Base-by-base conservation (phyloP, 1,140 invertebrate genomes). In the Drosophila biarmipes region DNA sequence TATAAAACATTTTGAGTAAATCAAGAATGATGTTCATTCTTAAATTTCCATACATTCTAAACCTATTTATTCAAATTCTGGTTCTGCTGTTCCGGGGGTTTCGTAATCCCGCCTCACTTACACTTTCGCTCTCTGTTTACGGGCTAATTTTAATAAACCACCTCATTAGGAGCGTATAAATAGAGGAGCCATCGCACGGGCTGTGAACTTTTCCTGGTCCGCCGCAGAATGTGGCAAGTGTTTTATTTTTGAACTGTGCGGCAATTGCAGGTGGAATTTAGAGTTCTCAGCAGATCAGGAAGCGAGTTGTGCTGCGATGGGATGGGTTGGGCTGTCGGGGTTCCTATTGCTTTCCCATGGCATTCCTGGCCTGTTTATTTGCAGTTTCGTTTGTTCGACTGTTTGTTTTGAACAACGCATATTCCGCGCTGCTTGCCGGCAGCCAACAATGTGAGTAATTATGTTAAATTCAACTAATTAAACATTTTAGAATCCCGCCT, bases 391-490 rank as follows among this genome's bases (percentile, higher is more conserved):
- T 58, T 15, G 14, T 27, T 64, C 29, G 19, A 73, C 73, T 80
- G 37, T 73, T 75, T 62, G 62, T n/a, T 48, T 80, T 67, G 45
- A 64, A 67, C 45, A 42, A 51, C 58, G 63, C 53, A 42, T 62
- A 51, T 68, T 72, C 35, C n/a, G 49, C 10, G 38, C 19, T 82
- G 69, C 79, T 72, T 75, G 71, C 67, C 38, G 35, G 24, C 58
- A 19, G 57, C 73, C 63, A 68, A 77, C 79, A 84, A 66, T 55
- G 72, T 89, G 57, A 54, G 78, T 87, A 87, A 89, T 87, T 89
- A 89, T 87, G 84, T 75, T 89, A 76, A 89, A 84, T 87, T 82
- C 57, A 71, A 89, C 84, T 77, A 84, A 87, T 87, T 89, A 89
- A 84, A 80, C 58, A 61, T 77, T 66, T 73, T 59, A 49, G 45